Evolutionary conservation across 2,797 vertebrate species (phyloP).

Genomic region (Apogon hyalosoma): DNA sequence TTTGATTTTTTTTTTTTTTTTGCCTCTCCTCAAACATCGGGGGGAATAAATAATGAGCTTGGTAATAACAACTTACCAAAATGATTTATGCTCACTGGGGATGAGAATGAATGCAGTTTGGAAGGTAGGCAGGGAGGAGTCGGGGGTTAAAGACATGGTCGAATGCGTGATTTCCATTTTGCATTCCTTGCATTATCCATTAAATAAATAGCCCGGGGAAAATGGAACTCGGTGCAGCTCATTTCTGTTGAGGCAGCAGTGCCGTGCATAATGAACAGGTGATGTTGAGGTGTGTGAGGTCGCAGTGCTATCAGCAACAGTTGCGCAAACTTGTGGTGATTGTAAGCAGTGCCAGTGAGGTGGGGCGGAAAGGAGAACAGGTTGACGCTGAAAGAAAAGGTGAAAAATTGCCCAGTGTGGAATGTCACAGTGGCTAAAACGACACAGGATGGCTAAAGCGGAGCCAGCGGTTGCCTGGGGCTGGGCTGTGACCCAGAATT

Average conservation of each 20-base stretch:
- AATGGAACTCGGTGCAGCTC: conserved; percentile 58
- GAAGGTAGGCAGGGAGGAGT: conserved; percentile 43
- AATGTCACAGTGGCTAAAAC: conserved; percentile 48
- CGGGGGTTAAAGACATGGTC: conserved; percentile 73
- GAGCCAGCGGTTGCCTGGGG: conserved; percentile 64
- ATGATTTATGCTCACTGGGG: conserved; percentile 69
- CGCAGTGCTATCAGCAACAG: conserved; percentile 47
- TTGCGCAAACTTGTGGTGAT: conserved; percentile 43
- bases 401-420: conserved; percentile 57
- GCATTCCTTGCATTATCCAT: conserved; percentile 78
- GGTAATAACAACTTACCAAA: conserved; percentile 65
- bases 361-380: conserved; percentile 51
- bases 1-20: conserved; percentile 54
- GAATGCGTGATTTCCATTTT: conserved; percentile 76
- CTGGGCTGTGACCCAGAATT: conserved; percentile 70
- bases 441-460: conserved; percentile 44
- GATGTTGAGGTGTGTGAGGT: conserved; percentile 43
- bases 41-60: conserved; percentile 70
- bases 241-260: conserved; percentile 62
- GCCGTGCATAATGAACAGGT: conserved; percentile 64
- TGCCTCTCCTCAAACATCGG: conserved; percentile 59
- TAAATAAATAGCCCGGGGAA: conserved; percentile 79
- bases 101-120: conserved; percentile 40
- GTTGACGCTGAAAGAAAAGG: conserved; percentile 61
- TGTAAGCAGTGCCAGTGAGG: conserved; percentile 35